Percentiles rank a stretch among this genome's conserved stretches.
Evolutionary conservation across 1,140 invertebrate genomes (phyloP).

Genomic region (Antheraea pernyi): DNA sequence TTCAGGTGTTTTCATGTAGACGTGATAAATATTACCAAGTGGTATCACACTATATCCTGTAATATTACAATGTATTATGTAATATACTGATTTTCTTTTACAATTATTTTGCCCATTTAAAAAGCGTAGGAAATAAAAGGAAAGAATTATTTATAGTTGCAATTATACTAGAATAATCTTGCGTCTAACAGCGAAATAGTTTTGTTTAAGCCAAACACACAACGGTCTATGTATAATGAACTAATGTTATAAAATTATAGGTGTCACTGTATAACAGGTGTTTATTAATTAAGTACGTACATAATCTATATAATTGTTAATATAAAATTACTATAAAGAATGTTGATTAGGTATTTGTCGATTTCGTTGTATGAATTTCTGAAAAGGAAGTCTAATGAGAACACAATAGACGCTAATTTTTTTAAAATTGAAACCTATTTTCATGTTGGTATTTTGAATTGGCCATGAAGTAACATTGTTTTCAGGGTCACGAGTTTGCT

Average conservation of each 20-base stretch:
- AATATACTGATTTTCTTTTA: no score
- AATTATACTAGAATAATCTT: background rate
- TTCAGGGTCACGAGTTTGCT: background rate
- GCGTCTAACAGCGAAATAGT: background rate
- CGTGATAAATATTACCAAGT: no score
- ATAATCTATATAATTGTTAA: slow-evolving; percentile 78
- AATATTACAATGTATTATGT: no score
- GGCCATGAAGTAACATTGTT: background rate
- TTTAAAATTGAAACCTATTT: background rate
- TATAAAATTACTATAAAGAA: slow-evolving; percentile 70
- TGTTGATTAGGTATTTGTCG: slow-evolving; percentile 63
- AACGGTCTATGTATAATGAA: slow-evolving; percentile 56
- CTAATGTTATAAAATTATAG: slow-evolving; percentile 54
- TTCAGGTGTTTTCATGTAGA: no score
- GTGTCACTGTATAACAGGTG: slow-evolving; percentile 75
- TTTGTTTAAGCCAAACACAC: slow-evolving; percentile 28
- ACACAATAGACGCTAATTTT: background rate
- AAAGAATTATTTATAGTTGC: no score
- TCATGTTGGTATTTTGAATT: background rate
- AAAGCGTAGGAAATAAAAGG: no score
- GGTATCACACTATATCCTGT: no score
- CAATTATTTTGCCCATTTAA: no score
- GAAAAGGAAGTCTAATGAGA: background rate
- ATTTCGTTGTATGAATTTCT: slow-evolving; percentile 32
- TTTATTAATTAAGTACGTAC: slow-evolving; percentile 60